Conservation (phyloP, 1,140 invertebrate genomes). For the Orchestia grillus region DNA sequence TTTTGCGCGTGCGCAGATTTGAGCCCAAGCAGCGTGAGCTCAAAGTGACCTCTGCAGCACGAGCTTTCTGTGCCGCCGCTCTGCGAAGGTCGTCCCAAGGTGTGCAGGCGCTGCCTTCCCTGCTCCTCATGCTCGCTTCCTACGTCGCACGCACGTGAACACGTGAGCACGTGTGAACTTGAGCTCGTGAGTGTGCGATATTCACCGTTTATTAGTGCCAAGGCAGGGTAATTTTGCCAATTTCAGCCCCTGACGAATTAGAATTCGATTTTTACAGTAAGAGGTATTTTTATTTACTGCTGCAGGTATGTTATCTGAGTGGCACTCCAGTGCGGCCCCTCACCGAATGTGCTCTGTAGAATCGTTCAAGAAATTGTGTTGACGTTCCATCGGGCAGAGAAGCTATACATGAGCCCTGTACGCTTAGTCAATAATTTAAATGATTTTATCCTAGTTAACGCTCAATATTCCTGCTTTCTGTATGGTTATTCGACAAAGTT, state of each 20-base stretch:
- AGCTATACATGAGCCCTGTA: not conserved
- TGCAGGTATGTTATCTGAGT: not conserved
- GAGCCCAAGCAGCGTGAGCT: not conserved
- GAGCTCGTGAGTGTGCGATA: not conserved
- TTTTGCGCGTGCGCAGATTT: not conserved
- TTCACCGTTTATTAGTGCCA: not conserved
- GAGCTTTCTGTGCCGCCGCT: not conserved
- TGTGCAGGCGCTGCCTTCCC: not conserved
- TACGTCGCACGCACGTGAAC: not conserved
- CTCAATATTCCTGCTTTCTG: not conserved
- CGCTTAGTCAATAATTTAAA: not conserved
- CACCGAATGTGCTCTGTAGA: not conserved
- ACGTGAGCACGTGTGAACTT: no score
- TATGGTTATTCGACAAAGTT: not conserved
- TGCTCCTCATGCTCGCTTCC: not conserved
- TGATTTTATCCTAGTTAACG: not conserved
- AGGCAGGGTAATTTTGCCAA: not conserved
- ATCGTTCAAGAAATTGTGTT: not conserved
- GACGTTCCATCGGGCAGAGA: not conserved
- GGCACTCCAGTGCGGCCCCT: not conserved
- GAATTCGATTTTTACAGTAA: not conserved
- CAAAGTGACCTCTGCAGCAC: not conserved
- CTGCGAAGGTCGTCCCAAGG: not conserved
- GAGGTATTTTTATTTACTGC: not conserved
- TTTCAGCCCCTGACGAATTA: not conserved